Evolutionary conservation across 2,888 invertebrate genomes (phyloP), one percentile per base, ranked within the genome.

Genomic region (Drosophila vallismaia): DNA sequence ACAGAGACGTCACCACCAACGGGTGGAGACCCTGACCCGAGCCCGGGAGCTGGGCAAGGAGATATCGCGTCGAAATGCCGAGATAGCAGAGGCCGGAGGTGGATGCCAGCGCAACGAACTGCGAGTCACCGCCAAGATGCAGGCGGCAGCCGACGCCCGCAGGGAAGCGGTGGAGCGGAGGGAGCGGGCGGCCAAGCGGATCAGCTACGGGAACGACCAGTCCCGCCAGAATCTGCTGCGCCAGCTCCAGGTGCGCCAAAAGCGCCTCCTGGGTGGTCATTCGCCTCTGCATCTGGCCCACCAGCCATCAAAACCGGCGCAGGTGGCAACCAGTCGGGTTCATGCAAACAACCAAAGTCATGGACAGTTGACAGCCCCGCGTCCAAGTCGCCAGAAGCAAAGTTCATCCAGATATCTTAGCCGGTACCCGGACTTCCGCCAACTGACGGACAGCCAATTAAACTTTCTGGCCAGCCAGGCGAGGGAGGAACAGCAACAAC

Each of bases 181-280:
- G 4, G 75, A 80, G 4, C 73, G 78, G 4, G 72, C 77, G 0
- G 77, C 75, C 5, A 80, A 79, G 3, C 86, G 89, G 19, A 80
- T 76, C 6, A 76, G 72, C 38, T 89, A 89, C 28, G 89, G 90
- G 46, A 89, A 89, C 55, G 79, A 80, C 1, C 79, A 79, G 28
- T 89, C 89, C 3, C 76, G 78, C 1, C 77, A 72, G 28, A 90
- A 90, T 40, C 62, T 83, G 12, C 64, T 79, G 19, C 89, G 89
- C 8, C 54, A 85, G 0, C 50, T 54, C 6, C 66, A 48, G 46
- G 57, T 67, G 1, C 60, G 70, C 1, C 57, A 59, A 59, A 70
- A 70, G 0, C 75, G 77, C 0, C 49, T 52, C 0, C 14, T n/a
- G 0, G 36, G 36, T 7, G 58, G 26, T n/a, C 40, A 42, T 8